A percentile compares a stretch with the other conserved stretches of the same genome.
Conservation (phyloP, 1,140 invertebrate species). For the Plutomurus gul region DNA sequence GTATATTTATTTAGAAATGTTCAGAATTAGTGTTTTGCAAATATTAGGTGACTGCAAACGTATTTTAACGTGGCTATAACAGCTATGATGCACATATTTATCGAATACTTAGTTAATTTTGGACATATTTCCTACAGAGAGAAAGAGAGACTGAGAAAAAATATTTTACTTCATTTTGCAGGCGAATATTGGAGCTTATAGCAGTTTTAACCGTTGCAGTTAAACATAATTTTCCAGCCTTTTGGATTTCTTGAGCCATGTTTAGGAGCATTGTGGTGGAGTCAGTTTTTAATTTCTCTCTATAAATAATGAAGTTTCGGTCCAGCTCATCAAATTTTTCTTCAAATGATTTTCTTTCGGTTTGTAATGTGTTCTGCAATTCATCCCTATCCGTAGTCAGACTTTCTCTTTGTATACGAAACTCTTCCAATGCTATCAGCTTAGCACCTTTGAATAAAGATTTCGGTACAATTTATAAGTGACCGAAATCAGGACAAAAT, state of each 20-base stretch:
- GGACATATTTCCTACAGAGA: no score
- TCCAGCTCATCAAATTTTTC: constrained; percentile 51
- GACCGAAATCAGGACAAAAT: no score
- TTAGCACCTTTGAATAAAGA: constrained; percentile 31
- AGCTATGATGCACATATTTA: background rate
- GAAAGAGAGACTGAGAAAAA: no score
- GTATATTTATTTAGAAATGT: background rate
- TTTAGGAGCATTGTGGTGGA: constrained; percentile 39
- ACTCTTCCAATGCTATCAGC: constrained; percentile 49
- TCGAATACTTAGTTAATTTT: no score
- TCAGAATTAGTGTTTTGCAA: background rate
- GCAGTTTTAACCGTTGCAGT: constrained; percentile 48
- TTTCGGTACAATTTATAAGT: no score
- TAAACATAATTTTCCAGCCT: constrained; percentile 48
- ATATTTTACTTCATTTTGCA: constrained; percentile 36
- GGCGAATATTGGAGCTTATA: constrained; percentile 40
- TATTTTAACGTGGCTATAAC: background rate
- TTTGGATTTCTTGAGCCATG: constrained; percentile 47
- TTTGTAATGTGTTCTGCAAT: constrained; percentile 31
- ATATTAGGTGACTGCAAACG: background rate
- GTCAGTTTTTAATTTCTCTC: constrained; percentile 48
- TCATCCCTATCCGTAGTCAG: constrained; percentile 26
- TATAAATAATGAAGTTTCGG: constrained; percentile 46
- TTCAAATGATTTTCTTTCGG: constrained; percentile 31
- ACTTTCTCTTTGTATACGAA: constrained; percentile 44